Percentiles rank a stretch among this genome's conserved stretches.
These are phyloP conservation scores for Periophthalmus magnuspinnatus DNA, from an alignment of 2,797 vertebrate genomes.

Conservation along the genomic window DNA sequence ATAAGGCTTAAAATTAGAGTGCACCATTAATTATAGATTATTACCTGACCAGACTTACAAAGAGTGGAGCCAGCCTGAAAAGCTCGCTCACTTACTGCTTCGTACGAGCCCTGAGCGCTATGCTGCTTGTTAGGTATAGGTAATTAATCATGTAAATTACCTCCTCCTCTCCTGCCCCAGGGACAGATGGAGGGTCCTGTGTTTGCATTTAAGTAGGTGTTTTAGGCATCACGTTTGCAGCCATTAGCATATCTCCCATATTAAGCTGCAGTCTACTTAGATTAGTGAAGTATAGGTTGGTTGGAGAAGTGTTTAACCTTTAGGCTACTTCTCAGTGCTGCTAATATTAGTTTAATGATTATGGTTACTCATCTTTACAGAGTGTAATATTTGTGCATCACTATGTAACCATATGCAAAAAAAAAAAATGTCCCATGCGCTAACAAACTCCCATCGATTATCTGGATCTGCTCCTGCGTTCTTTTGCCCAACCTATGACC, in stretches of 20 bases:
- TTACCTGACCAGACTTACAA: conserved; percentile 50
- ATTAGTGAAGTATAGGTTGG: conserved; percentile 38
- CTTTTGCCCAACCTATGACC: background rate
- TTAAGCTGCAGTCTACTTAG: conserved; percentile 42
- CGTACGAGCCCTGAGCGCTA: conserved; percentile 40
- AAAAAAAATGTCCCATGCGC: background rate
- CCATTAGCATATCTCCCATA: conserved; percentile 56
- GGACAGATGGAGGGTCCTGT: conserved; percentile 61
- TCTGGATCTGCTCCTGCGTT: background rate
- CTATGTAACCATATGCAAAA: background rate
- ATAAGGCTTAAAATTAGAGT: conserved; percentile 35
- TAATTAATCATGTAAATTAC: conserved; percentile 77
- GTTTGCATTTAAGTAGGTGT: conserved; percentile 69
- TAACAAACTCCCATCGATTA: background rate
- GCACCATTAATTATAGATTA: conserved; percentile 56
- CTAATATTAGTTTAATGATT: background rate
- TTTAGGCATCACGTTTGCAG: conserved; percentile 49
- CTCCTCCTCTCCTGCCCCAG: conserved; percentile 55
- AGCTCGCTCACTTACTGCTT: conserved; percentile 20
- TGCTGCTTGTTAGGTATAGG: conserved; percentile 62
- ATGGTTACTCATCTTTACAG: background rate
- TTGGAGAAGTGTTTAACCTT: conserved; percentile 22
- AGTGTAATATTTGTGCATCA: background rate
- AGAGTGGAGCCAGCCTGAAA: conserved; percentile 26
- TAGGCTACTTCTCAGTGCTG: conserved; percentile 11